Conservation (phyloP, 2,113 vertebrate genomes). For the Channa maculata region DNA sequence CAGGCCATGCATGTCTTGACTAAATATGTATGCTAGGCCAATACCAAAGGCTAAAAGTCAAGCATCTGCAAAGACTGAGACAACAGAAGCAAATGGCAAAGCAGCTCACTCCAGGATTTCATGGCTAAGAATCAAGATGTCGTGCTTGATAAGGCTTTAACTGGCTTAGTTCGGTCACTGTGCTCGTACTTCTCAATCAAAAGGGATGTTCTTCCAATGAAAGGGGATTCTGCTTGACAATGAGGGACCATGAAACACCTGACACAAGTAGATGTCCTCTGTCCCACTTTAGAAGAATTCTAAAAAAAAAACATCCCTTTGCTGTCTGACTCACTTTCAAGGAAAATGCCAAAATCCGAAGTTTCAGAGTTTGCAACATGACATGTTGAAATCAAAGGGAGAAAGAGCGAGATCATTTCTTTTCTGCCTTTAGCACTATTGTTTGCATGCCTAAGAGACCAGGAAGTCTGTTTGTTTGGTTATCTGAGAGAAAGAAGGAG, state of each 20-base stretch:
- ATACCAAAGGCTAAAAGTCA: conserved; percentile 24
- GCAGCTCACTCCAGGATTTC: conserved; percentile 62
- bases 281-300: neutral
- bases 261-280: conserved; percentile 15
- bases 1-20: neutral
- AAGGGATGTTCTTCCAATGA: conserved; percentile 72
- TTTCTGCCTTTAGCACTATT: neutral
- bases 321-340: neutral
- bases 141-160: conserved; percentile 82
- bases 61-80: conserved; percentile 31
- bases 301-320: neutral
- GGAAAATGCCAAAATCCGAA: neutral
- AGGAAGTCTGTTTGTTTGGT: neutral
- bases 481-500: too few species aligned
- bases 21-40: neutral
- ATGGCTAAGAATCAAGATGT: conserved; percentile 76
- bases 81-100: conserved; percentile 42
- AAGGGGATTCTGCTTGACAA: conserved; percentile 52
- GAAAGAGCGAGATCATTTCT: too few species aligned
- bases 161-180: conserved; percentile 69
- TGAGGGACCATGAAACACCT: conserved; percentile 25
- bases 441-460: neutral
- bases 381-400: neutral
- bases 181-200: conserved; percentile 66
- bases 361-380: neutral